phyloP scores from a whole-genome alignment of 2,113 vertebrate genomes.

The Sylvietta virens region DNA sequence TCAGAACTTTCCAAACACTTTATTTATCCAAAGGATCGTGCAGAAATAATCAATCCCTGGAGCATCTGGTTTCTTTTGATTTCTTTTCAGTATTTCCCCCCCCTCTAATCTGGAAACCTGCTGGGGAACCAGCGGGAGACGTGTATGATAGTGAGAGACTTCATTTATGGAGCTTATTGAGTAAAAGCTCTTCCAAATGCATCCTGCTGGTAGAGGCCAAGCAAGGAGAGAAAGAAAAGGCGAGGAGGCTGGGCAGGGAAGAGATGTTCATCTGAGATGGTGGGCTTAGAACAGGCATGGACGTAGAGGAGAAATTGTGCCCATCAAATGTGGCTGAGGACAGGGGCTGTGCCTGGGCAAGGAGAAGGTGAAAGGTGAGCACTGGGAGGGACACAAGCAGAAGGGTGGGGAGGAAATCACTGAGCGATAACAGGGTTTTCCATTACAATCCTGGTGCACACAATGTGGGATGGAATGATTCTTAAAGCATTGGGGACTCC shows the following conservation, averaged over 20 bases:
- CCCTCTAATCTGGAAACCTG: slow-evolving; percentile 15
- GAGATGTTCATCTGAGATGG: background rate
- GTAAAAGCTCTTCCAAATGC: background rate
- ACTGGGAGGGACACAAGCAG: background rate
- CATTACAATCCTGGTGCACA: background rate
- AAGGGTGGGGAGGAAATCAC: background rate
- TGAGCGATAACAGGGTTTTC: background rate
- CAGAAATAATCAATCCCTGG: slow-evolving; percentile 32
- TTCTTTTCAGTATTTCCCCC: background rate
- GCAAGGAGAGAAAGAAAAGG: background rate
- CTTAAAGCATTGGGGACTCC: background rate
- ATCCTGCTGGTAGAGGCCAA: background rate
- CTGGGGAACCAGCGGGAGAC: background rate
- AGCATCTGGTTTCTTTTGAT: slow-evolving; percentile 52
- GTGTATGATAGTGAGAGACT: background rate
- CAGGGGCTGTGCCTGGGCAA: background rate
- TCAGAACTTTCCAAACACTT: slow-evolving; percentile 37
- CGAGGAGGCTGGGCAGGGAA: background rate
- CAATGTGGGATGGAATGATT: background rate
- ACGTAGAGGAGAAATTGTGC: background rate
- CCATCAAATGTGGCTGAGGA: background rate
- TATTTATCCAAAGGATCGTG: slow-evolving; percentile 25
- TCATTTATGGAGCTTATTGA: background rate
- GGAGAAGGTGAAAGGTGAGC: background rate
- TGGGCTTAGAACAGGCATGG: background rate